Evolutionary conservation across 2,888 invertebrate genomes (phyloP).

Genomic region (Aelia acuminata): DNA sequence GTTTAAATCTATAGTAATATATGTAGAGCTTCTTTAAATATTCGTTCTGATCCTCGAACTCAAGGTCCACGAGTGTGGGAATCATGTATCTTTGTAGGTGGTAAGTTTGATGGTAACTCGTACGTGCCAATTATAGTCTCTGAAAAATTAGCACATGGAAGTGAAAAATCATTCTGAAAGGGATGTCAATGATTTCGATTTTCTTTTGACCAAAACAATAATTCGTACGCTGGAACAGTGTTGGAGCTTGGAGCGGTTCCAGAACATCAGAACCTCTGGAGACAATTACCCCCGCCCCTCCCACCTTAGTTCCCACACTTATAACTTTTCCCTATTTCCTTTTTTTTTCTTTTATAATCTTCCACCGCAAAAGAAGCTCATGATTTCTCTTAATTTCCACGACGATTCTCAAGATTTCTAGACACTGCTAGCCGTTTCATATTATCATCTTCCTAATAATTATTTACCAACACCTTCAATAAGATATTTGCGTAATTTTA

Average conservation of each 20-base stretch:
- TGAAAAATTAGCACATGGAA: too few relatives aligned
- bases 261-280: not conserved
- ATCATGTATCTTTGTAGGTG: too few relatives aligned
- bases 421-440: not conserved
- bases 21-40: too few relatives aligned
- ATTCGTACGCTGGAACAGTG: not conserved
- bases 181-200: not conserved
- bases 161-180: too few relatives aligned
- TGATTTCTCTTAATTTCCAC: not conserved
- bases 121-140: too few relatives aligned
- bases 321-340: not conserved
- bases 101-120: too few relatives aligned
- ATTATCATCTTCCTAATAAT: not conserved
- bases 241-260: not conserved
- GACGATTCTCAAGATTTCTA: constrained; percentile 6
- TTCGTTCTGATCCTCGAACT: too few relatives aligned
- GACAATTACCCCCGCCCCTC: not conserved
- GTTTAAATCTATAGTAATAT: too few relatives aligned
- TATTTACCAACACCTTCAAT: too few relatives aligned
- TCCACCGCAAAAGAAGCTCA: not conserved
- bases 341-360: not conserved
- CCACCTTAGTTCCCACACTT: not conserved
- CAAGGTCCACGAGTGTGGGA: too few relatives aligned
- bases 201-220: not conserved
- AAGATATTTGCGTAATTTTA: too few relatives aligned